Percentiles rank a stretch among this genome's conserved stretches.
Evolutionary conservation across 2,888 invertebrate species (phyloP).

Genomic region (Hetaerina titia): DNA sequence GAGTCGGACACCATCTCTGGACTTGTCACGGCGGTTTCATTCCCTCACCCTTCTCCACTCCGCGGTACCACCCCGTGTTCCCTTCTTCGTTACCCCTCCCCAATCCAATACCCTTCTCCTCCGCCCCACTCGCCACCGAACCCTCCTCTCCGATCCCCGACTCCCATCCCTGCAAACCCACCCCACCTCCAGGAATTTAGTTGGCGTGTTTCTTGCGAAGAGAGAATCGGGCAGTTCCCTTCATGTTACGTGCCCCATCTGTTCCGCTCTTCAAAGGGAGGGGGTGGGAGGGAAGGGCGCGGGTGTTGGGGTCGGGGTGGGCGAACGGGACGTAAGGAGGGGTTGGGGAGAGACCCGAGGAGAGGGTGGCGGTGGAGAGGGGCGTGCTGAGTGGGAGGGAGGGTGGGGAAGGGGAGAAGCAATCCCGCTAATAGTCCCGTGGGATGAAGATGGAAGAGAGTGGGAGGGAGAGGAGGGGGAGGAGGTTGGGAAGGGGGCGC

Average conservation of each 20-base stretch:
- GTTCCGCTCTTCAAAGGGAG: constrained; percentile 6
- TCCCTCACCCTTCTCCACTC: too few relatives aligned
- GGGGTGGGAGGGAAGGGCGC: not conserved
- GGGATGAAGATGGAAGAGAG: constrained; percentile 48
- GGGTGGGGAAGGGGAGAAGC: constrained; percentile 37
- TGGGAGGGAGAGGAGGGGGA: not conserved
- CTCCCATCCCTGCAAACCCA: not conserved
- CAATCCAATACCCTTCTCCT: not conserved
- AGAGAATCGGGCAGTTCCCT: constrained; percentile 53
- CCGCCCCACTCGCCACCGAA: not conserved
- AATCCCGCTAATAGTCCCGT: constrained; percentile 65
- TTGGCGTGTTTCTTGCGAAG: constrained; percentile 15
- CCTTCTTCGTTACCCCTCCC: too few relatives aligned
- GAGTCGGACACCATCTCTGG: too few relatives aligned
- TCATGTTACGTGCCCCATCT: constrained; percentile 64
- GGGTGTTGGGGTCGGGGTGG: not conserved
- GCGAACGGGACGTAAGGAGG: not conserved
- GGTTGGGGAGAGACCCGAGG: not conserved
- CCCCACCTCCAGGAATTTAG: constrained; percentile 6
- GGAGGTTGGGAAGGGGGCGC: not conserved
- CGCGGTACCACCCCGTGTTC: too few relatives aligned
- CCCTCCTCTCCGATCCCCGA: not conserved
- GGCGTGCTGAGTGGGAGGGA: not conserved
- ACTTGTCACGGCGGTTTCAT: too few relatives aligned
- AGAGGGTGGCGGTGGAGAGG: not conserved